A percentile compares a stretch with the other conserved stretches of the same genome.
Conservation (phyloP, 2,113 vertebrate genomes). For the Takifugu flavidus region DNA sequence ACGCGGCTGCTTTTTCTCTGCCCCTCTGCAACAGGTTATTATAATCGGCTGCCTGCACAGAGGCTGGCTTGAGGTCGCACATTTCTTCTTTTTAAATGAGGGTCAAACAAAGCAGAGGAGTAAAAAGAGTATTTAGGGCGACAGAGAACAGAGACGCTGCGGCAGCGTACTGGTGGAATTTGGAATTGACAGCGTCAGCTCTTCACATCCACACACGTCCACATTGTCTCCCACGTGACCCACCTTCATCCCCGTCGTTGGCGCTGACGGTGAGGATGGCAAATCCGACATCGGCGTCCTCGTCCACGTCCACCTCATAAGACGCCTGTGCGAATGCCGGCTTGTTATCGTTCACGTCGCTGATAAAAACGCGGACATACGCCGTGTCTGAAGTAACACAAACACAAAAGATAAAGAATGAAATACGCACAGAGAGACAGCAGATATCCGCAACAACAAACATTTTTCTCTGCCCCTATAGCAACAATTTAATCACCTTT, state of each 20-base stretch:
- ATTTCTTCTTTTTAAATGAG: neutral
- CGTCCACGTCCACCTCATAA: conserved; percentile 81
- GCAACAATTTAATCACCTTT: conserved; percentile 16
- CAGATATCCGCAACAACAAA: neutral
- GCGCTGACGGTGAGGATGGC: conserved; percentile 81
- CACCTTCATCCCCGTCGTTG: conserved; percentile 86
- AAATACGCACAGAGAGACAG: neutral
- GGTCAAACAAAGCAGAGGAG: no score
- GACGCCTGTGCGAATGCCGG: conserved; percentile 76
- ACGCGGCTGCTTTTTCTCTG: neutral
- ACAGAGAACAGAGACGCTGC: neutral
- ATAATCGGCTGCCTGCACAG: conserved; percentile 6
- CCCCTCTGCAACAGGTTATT: conserved; percentile 12
- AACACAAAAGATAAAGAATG: conserved; percentile 4
- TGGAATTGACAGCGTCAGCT: neutral
- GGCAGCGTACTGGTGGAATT: neutral
- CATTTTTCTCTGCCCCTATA: neutral
- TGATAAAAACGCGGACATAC: conserved; percentile 83
- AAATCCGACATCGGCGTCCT: conserved; percentile 83
- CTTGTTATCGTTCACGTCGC: conserved; percentile 88
- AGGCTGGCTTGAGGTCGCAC: conserved; percentile 13
- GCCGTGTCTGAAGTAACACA: conserved; percentile 74
- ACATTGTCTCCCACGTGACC: conserved; percentile 16
- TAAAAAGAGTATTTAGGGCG: no score
- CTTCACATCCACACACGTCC: neutral